Base-by-base conservation (phyloP, 2,113 vertebrate species). In the Atractosteus spatula region DNA sequence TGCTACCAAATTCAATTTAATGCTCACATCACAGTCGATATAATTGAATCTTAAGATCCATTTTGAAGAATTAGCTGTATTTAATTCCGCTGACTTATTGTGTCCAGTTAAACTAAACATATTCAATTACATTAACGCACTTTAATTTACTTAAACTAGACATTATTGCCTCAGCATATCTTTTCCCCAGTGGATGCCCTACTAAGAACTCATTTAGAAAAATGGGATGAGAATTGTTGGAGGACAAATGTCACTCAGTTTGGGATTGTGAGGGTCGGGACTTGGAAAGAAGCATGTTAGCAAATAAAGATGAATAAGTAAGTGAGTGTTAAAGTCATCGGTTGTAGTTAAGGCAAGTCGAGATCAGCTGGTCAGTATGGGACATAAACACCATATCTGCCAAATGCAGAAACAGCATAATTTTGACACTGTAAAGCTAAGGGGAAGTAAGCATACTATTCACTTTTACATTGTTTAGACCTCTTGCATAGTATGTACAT, bases 101-200 rank as follows among this genome's bases (percentile, higher is more conserved):
- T 79, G 84, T 88, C 85, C 88, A 84, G 82, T 82, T 88, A 86
- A 86, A 78, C 78, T 84, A 89, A 91, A 89, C 80, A 57, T 65
- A 89, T 85, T 87, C 81, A 88, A 87, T 88, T 84, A 84, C 84
- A 84, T 7, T 1, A 76, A 83, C 77, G 70, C 86, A 84, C 77
- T 78, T 64, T 75, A 77, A 82, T 89, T 88, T 82, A 82, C 81
- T 87, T 79, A 41, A 77, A 75, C 80, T 81, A 86, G 79, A 71
- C 81, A 83, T 77, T 85, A 77, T 77, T 81, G 81, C 61, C 81
- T 77, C 80, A 80, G 14, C 0, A 64, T 66, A 47, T 62, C 75
- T 81, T 70, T 74, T 43, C 74, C 68, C 13, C 3, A 79, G 2
- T 57, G 55, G 68, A 12, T 29, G 54, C 17, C 71, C 69, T 8